Evolutionary conservation across 2,888 invertebrate species (phyloP).

Genomic region (Eristalinus sepulchralis): DNA sequence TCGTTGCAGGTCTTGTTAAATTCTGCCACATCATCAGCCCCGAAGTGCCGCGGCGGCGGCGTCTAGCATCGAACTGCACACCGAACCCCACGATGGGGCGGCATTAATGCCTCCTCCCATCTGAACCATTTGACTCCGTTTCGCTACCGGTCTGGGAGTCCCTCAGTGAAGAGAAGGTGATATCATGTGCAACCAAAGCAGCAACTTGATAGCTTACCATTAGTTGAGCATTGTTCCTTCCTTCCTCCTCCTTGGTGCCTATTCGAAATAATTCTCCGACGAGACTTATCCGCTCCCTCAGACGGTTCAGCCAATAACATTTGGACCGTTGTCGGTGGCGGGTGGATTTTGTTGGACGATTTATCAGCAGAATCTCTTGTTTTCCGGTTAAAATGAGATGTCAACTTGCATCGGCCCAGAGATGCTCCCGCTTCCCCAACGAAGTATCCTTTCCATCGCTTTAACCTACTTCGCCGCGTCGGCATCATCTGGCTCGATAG

Average conservation of each 20-base stretch:
- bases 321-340: neutral
- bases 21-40: constrained; percentile 72
- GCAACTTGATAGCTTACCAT: constrained; percentile 9
- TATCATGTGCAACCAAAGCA: constrained; percentile 10
- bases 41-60: constrained; percentile 24
- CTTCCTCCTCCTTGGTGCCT: constrained; percentile 4
- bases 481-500: constrained; percentile 11
- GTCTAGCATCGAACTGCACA: neutral
- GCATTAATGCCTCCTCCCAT: neutral
- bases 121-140: neutral
- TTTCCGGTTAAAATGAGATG: constrained; percentile 80
- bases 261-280: constrained; percentile 26
- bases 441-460: neutral
- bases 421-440: neutral
- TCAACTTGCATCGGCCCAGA: constrained; percentile 77
- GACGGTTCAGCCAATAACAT: constrained; percentile 38
- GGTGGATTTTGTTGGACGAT: constrained; percentile 44
- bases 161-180: neutral
- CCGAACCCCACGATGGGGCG: neutral
- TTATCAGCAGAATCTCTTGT: constrained; percentile 77
- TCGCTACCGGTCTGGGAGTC: neutral
- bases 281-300: constrained; percentile 43
- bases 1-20: constrained; percentile 72
- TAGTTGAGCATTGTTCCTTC: constrained; percentile 42
- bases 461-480: neutral